phyloP scores from a whole-genome alignment of 2,888 invertebrate species.

The Caradrina kadenii region DNA sequence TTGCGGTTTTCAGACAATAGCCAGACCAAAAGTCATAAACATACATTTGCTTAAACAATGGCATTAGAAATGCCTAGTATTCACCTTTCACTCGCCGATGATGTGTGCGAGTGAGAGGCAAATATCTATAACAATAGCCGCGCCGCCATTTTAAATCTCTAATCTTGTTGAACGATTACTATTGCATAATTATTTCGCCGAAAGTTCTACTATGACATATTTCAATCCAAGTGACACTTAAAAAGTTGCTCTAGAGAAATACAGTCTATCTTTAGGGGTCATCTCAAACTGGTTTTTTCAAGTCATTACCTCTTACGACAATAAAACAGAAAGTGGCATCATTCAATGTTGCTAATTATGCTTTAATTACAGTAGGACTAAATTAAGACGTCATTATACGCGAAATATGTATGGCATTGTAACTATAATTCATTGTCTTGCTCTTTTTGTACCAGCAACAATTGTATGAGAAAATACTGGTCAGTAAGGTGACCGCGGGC shows the following conservation, averaged over 20 bases:
- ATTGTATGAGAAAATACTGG: neutral
- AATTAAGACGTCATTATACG: neutral
- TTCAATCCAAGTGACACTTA: conserved; percentile 35
- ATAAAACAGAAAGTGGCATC: no score
- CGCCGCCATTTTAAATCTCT: conserved; percentile 31
- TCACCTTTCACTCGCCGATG: conserved; percentile 33
- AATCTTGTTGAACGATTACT: conserved; percentile 27
- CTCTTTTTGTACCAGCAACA: neutral
- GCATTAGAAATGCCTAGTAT: conserved; percentile 16
- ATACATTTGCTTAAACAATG: conserved; percentile 20
- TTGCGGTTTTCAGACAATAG: conserved; percentile 1
- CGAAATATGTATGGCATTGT: neutral
- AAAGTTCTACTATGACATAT: conserved; percentile 25
- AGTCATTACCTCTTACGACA: neutral
- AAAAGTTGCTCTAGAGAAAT: conserved; percentile 15
- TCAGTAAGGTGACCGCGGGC: neutral
- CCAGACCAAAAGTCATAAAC: neutral
- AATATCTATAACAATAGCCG: conserved; percentile 31
- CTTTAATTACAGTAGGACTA: conserved; percentile 6
- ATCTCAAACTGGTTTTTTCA: conserved; percentile 23
- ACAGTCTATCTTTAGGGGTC: neutral
- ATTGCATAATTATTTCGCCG: conserved; percentile 34
- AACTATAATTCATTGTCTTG: neutral
- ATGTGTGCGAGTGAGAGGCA: conserved; percentile 9
- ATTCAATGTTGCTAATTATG: conserved; percentile 18